Evolutionary conservation across 2,113 vertebrate genomes (phyloP), one percentile per base, ranked within the genome.

Genomic region (Rhynchopsitta pachyrhyncha): DNA sequence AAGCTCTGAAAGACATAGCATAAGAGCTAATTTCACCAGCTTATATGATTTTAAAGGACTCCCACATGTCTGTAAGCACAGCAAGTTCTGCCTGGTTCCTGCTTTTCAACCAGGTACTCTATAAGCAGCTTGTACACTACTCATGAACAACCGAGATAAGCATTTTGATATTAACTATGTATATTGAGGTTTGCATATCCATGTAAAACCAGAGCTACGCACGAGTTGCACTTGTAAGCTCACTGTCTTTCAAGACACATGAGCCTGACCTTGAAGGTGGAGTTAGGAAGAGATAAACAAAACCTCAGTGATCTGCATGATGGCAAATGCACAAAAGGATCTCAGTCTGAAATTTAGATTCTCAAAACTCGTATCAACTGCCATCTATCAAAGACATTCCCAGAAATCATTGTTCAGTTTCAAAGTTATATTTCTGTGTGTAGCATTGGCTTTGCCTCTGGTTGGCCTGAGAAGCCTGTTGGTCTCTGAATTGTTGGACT

Each of bases 1-100:
- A 82, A 64, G 31, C 17, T 33, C 29, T 55, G 44, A 66, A 76
- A 68, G 7, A 25, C 1, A 0, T 20, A 39, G 16, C 0, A 0
- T 12, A 28, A 23, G 39, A 49, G 20, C 15, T 60, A 55, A 41
- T 49, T 64, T 53, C 16, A 62, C 9, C 39, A 81, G 17, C 20
- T 70, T 70, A 75, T 7, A 22, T 20, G 20, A 47, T 9, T 75
- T 47, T 37, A 46, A 76, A 81, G 44, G 52, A 53, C 27, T 47
- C 50, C 23, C 23, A 67, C 17, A 81, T 57, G 23, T 50, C 41
- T 85, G 17, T 17, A 62, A 82, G 18, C 7, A 50, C 0, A 6
- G 25, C 17, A 16, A 52, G 33, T 55, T 71, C 62, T 87, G 8
- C 23, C 9, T 82, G 17, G 5, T 11, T 83, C 19, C 19, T 81